Percentiles rank a stretch among this genome's conserved stretches.
phyloP scores from a whole-genome alignment of 2,113 vertebrate genomes.

The Bujurquina vittata region DNA sequence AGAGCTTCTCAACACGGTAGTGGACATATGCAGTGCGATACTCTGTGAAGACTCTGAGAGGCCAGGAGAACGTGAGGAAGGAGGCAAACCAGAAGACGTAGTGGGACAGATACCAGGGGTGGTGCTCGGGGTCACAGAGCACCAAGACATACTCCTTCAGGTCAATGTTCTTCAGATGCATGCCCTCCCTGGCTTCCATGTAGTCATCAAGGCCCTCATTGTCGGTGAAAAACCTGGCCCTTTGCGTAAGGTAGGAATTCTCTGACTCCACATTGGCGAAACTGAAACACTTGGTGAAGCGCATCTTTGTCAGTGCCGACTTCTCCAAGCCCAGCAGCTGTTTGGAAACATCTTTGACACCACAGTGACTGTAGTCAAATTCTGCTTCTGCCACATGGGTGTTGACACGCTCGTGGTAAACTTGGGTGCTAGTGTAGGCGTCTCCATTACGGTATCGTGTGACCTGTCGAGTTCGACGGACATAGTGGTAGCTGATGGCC shows the following conservation, averaged over 20 bases:
- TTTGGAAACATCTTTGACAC: constrained; percentile 94
- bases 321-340: constrained; percentile 92
- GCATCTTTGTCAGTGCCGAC: constrained; percentile 88
- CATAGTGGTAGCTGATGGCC: constrained; percentile 97
- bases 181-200: constrained; percentile 95
- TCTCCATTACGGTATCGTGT: constrained; percentile 88
- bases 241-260: constrained; percentile 94
- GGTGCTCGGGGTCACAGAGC: constrained; percentile 88
- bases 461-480: constrained; percentile 92
- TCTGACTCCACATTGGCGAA: constrained; percentile 96
- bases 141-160: constrained; percentile 96
- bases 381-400: constrained; percentile 95
- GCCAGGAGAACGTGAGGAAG: constrained; percentile 94
- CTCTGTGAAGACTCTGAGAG: constrained; percentile 91
- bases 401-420: constrained; percentile 92
- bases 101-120: constrained; percentile 93
- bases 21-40: constrained; percentile 93
- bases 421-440: constrained; percentile 87
- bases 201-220: constrained; percentile 96
- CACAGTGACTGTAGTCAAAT: constrained; percentile 91
- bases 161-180: constrained; percentile 96
- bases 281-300: constrained; percentile 97
- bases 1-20: constrained; percentile 96
- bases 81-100: constrained; percentile 91
- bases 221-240: constrained; percentile 94